A percentile compares a stretch with the other conserved stretches of the same genome.
phyloP scores from a whole-genome alignment of 2,797 vertebrate species.

The Artibeus jamaicensis region DNA sequence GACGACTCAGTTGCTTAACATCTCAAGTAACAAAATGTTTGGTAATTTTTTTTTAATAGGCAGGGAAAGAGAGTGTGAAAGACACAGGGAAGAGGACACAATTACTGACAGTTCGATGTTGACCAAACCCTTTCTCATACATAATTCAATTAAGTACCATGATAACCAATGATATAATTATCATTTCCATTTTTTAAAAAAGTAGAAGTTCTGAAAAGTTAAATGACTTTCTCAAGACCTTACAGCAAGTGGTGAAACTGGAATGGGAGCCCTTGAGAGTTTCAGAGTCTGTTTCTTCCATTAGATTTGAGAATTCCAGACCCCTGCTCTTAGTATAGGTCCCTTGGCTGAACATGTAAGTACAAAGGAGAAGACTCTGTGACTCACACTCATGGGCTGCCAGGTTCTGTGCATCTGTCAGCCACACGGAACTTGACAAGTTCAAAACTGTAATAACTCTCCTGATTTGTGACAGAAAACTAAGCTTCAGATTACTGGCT shows the following conservation, averaged over 20 bases:
- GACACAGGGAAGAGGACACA: background rate
- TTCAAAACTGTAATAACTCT: background rate
- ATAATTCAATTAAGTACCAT: background rate
- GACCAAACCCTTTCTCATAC: background rate
- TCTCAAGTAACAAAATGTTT: background rate
- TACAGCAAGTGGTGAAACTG: background rate
- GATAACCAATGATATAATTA: background rate
- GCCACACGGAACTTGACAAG: background rate
- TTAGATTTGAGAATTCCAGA: background rate
- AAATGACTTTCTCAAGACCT: background rate
- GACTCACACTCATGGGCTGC: background rate
- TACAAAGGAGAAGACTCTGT: background rate
- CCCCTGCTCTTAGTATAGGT: background rate
- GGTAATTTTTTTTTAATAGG: background rate
- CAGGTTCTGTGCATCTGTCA: background rate
- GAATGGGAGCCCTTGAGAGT: background rate
- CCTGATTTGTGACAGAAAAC: background rate
- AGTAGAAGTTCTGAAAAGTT: background rate
- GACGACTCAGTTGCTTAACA: background rate
- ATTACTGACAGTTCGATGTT: background rate
- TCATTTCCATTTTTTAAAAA: background rate
- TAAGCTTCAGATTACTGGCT: background rate
- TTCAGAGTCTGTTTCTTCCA: background rate
- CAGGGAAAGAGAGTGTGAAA: background rate
- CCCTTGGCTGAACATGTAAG: background rate